Base-by-base conservation (phyloP, 2,888 invertebrate species). In the Acanthococcus lagerstroemiae region DNA sequence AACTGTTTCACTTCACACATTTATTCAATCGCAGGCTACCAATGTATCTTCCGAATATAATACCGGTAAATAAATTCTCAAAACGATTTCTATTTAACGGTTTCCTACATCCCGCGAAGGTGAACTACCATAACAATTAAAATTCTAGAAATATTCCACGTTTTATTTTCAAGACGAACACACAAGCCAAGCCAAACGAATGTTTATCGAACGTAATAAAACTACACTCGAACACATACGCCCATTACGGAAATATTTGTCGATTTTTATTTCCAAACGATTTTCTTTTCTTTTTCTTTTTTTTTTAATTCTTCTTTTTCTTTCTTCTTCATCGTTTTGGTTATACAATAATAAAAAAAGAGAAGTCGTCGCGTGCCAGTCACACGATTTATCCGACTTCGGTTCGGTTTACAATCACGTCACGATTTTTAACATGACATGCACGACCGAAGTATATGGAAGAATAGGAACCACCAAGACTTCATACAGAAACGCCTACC, bases 371-470 rank as follows among this genome's bases (percentile, higher is more conserved):
- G 60, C 60, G 60, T 60, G 60, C 60, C 60, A 60, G 60, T 60
- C 60, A 60, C 60, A 60, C 60, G 60, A 46, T 60, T 60, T 48
- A 46, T 46, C 48, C 60, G 60, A 60, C 60, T 60, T 48, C 17
- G 60, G 60, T 57, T 57, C 22, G 57, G 57, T 60, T 60, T 60
- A 60, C 48, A 60, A 60, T 60, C 60, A 48, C 60, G 60, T 60
- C 60, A 60, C 60, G 60, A 60, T 46, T 60, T 48, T 48, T 60
- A 60, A 60, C 60, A 48, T 60, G 60, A 60, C 60, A 60, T 60
- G 60, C 60, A 60, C 60, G 60, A 60, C 55, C 27, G n/a, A n/a
- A n/a, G n/a, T n/a, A n/a, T n/a, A n/a, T n/a, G 27, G 9, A 55
- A 55, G 55, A 27, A 55, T 55, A 55, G 46, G 60, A 60, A 60